Percentiles rank a stretch among this genome's conserved stretches.
Evolutionary conservation across 2,888 invertebrate genomes (phyloP).

Genomic region (Orthonychiurus folsomi): DNA sequence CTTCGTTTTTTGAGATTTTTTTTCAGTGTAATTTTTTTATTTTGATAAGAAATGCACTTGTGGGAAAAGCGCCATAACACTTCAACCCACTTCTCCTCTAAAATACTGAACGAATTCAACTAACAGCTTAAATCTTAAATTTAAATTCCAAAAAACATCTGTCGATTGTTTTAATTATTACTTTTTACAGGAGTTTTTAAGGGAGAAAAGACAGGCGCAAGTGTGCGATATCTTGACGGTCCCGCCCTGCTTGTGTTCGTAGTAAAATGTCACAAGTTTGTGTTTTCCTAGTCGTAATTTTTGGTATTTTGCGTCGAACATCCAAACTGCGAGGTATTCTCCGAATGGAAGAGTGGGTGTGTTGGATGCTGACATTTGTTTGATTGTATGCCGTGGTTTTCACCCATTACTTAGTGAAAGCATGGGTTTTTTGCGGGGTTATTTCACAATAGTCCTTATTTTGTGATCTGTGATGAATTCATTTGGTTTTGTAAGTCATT

Average conservation of each 20-base stretch:
- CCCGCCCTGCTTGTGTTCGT: neutral
- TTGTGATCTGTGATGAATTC: no score
- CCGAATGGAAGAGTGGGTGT: neutral
- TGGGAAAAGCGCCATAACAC: no score
- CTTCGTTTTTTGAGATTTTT: conserved; percentile 13
- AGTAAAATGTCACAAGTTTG: neutral
- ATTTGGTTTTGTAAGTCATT: no score
- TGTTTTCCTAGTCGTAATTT: neutral
- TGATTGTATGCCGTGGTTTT: conserved; percentile 1
- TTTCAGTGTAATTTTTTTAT: conserved; percentile 10
- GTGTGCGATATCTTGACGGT: no score
- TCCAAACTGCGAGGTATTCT: conserved; percentile 3
- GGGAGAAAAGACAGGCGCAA: no score
- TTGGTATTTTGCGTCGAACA: neutral
- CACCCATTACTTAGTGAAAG: no score
- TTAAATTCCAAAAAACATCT: neutral
- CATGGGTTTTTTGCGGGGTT: no score
- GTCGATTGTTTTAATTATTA: neutral
- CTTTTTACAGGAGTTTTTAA: neutral
- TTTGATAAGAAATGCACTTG: neutral
- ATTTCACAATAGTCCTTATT: no score
- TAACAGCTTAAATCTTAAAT: neutral
- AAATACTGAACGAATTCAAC: neutral
- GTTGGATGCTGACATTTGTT: neutral
- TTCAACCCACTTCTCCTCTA: neutral